Evolutionary conservation across 2,113 vertebrate species (phyloP), one percentile per base, ranked within the genome.

Genomic region (Chlamydotis undulata): DNA sequence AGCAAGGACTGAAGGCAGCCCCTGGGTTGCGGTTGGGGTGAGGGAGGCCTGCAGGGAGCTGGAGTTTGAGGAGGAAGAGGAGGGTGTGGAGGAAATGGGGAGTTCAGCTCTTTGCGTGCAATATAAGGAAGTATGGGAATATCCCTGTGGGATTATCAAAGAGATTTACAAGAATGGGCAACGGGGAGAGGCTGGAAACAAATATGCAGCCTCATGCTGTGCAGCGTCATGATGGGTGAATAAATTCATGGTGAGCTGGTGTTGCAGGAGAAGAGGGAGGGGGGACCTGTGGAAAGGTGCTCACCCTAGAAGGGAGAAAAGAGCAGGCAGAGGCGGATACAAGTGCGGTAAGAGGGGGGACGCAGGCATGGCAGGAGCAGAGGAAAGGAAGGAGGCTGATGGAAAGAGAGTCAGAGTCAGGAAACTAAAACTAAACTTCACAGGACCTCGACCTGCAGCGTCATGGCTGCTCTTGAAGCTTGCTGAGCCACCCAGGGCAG

Each of bases 41-140:
- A 74, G 56, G 75, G 67, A 74, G 37, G 17, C 26, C 35, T 83
- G 19, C 25, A 93, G 31, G 33, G 59, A 90, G 31, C 68, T 65
- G 31, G 52, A 88, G 49, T 25, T 7, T 0, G 9, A 93, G 52
- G n/a, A 80, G 47, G 56, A 90, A 88, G 60, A 86, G 22, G 45
- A 90, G 53, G 61, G 83, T 84, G 92, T 89, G 61, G 49, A 95
- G 86, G 92, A 93, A 96, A 47, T n/a, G 14, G 15, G 29, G 57
- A 88, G 23, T 87, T 87, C 85, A 73, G 33, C n/a, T 71, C 64
- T 89, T 78, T 6, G 43, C 75, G 56, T 4, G 35, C 35, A 86
- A 63, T 93, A 86, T 70, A 74, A 94, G 94, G 88, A 97, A 96
- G 86, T 95, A 53, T 64, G 73, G 86, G 90, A 90, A 78, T 89